These are phyloP conservation scores for Halcyon smyrnensis DNA, from an alignment of 2,797 vertebrate species.

Conservation along the genomic window DNA sequence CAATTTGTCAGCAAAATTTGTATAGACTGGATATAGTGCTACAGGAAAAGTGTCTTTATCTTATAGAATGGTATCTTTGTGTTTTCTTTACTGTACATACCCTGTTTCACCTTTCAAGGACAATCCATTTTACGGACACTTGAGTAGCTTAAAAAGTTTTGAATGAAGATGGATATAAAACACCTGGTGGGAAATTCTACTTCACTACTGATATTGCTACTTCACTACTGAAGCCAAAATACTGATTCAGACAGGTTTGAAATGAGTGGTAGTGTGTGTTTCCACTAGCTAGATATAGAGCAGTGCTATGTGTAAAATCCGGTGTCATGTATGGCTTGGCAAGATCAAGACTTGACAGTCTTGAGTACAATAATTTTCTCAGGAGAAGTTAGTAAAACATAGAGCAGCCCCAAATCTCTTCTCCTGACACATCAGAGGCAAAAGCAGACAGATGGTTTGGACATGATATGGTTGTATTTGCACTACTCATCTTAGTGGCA, in stretches of 20 bases:
- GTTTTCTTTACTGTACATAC: neutral
- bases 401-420: neutral
- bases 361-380: neutral
- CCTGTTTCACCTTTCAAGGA: neutral
- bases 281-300: neutral
- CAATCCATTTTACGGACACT: neutral
- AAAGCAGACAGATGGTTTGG: neutral
- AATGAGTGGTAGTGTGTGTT: neutral
- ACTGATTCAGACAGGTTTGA: neutral
- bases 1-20: neutral
- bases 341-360: neutral
- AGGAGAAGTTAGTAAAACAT: neutral
- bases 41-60: neutral
- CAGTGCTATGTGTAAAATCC: neutral
- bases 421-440: neutral
- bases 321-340: neutral
- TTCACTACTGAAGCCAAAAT: neutral
- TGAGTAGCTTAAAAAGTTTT: neutral
- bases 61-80: neutral
- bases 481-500: neutral
- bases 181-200: neutral
- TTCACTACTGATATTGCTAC: neutral
- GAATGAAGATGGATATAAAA: neutral
- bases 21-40: fast-evolving
- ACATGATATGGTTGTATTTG: neutral